Evolutionary conservation across 1,140 invertebrate species (phyloP).

Genomic region (Drosophila subobscura): DNA sequence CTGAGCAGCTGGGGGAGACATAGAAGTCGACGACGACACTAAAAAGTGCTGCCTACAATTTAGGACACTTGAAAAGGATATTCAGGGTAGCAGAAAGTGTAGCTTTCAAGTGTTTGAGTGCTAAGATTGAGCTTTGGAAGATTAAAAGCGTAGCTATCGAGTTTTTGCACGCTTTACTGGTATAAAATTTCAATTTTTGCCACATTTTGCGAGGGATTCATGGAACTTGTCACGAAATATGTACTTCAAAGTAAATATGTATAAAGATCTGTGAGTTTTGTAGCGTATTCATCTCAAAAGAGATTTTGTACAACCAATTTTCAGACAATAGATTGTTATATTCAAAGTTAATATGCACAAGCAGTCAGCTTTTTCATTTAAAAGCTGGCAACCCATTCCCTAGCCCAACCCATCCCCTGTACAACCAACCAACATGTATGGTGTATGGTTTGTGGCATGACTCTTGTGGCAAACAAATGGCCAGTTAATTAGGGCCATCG

Average conservation of each 20-base stretch:
- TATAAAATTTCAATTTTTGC: too few relatives aligned
- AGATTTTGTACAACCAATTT: too few relatives aligned
- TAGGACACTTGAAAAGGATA: not conserved
- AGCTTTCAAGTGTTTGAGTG: slow-evolving; percentile 1
- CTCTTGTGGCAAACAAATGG: slow-evolving; percentile 46
- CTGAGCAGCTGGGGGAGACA: slow-evolving; percentile 8
- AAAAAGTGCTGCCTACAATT: slow-evolving; percentile 55
- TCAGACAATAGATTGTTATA: too few relatives aligned
- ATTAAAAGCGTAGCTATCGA: too few relatives aligned
- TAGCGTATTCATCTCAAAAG: too few relatives aligned
- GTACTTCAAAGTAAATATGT: not conserved
- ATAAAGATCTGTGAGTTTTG: not conserved
- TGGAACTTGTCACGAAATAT: not conserved
- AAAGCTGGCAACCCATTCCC: too few relatives aligned
- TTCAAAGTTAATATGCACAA: too few relatives aligned
- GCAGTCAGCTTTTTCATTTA: too few relatives aligned
- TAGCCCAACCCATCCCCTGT: not conserved
- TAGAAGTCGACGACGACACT: not conserved
- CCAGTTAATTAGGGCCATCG: slow-evolving; percentile 62
- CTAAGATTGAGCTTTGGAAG: not conserved
- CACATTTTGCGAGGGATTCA: too few relatives aligned
- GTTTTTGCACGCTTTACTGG: too few relatives aligned
- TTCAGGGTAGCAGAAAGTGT: not conserved
- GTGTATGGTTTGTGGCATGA: not conserved
- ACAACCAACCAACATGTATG: not conserved